Percentiles rank a stretch among this genome's conserved stretches.
phyloP scores from a whole-genome alignment of 1,140 invertebrate genomes.

The Diprion similis region DNA sequence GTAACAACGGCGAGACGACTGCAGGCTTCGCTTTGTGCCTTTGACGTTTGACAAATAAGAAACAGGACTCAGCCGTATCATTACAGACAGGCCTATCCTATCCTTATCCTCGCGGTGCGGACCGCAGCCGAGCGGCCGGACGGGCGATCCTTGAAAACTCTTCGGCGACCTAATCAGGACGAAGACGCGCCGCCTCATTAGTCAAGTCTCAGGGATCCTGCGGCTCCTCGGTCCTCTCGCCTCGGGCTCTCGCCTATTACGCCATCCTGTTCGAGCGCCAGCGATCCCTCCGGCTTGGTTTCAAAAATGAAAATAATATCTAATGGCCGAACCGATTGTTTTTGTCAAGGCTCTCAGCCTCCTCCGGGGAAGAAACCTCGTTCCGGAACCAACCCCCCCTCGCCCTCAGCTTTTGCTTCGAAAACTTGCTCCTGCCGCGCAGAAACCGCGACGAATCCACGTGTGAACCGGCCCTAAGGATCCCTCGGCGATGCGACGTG shows the following conservation, averaged over 20 bases:
- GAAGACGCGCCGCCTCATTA: slow-evolving; percentile 62
- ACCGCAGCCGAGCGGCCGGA: slow-evolving; percentile 16
- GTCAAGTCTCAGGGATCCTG: slow-evolving; percentile 48
- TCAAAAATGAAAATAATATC: slow-evolving; percentile 4
- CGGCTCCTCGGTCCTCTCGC: background rate
- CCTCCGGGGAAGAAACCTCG: background rate
- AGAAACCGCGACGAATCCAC: background rate
- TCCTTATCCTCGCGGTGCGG: slow-evolving; percentile 14
- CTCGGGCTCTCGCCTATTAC: slow-evolving; percentile 14
- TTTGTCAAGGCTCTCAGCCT: background rate
- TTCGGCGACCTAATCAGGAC: slow-evolving; percentile 62
- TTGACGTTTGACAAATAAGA: slow-evolving; percentile 65
- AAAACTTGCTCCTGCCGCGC: background rate
- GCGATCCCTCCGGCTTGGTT: background rate
- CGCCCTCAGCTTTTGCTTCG: too few species aligned
- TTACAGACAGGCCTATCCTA: slow-evolving; percentile 48
- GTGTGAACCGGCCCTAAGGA: background rate
- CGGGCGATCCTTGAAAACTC: slow-evolving; percentile 58
- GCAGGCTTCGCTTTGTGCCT: slow-evolving; percentile 40
- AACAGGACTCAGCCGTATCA: slow-evolving; percentile 60
- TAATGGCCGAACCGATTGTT: background rate
- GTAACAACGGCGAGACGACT: slow-evolving; percentile 35
- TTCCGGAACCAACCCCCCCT: background rate
- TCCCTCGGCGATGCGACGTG: slow-evolving; percentile 21
- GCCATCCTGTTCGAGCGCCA: background rate